phyloP scores from a whole-genome alignment of 2,113 vertebrate species.

The Henicopernis longicauda region DNA sequence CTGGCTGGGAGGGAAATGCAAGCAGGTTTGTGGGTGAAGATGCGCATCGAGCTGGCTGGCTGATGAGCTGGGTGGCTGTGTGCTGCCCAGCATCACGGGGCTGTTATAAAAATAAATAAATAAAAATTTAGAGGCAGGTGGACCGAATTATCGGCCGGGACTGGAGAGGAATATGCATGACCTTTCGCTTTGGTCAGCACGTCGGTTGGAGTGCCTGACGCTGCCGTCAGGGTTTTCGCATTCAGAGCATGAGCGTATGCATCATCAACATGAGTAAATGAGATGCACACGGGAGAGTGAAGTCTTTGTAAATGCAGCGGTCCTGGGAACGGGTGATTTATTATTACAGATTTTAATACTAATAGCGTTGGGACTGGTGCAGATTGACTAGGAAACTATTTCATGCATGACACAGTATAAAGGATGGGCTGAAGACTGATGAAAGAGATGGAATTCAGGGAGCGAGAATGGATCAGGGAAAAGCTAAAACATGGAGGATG shows the following conservation, averaged over 20 bases:
- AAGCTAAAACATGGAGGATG: not conserved
- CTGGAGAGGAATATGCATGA: not conserved
- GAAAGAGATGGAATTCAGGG: not conserved
- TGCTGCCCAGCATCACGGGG: not conserved
- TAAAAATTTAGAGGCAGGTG: not conserved
- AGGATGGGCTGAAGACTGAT: not conserved
- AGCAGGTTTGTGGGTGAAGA: not conserved
- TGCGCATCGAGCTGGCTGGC: not conserved
- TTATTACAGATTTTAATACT: slow-evolving; percentile 18
- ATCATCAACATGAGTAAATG: not conserved
- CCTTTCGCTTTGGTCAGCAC: not conserved
- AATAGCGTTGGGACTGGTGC: not conserved
- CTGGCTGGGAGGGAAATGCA: not conserved
- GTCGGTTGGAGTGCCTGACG: not conserved
- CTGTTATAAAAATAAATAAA: not conserved
- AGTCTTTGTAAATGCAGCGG: not conserved
- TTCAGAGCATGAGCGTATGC: not conserved
- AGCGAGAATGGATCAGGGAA: not conserved
- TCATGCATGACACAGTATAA: not conserved
- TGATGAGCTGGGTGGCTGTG: not conserved
- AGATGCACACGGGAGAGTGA: not conserved
- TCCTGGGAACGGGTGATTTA: slow-evolving; percentile 2
- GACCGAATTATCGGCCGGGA: fast-evolving
- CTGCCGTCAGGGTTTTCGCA: not conserved
- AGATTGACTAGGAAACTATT: slow-evolving; percentile 4